phyloP scores from a whole-genome alignment of 2,888 invertebrate species.

The Trypoxylon attenuatum region DNA sequence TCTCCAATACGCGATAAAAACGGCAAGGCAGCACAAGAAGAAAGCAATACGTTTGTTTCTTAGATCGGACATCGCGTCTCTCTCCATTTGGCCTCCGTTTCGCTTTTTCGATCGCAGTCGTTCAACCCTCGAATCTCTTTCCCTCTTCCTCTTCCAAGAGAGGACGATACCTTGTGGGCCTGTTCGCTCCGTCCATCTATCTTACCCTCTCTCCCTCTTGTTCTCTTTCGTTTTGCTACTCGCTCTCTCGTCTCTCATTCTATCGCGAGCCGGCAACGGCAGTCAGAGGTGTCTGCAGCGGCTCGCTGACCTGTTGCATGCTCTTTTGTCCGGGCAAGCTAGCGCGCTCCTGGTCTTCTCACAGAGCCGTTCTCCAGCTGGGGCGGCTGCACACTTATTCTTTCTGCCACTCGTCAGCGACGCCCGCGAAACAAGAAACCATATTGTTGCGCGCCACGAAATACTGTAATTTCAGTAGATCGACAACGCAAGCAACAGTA shows the following conservation, averaged over 20 bases:
- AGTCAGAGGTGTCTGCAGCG: conserved; percentile 50
- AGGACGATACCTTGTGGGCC: too few relatives aligned
- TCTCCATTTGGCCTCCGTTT: not conserved
- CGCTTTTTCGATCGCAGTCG: not conserved
- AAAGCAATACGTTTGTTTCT: conserved; percentile 52
- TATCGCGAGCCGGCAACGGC: conserved; percentile 9
- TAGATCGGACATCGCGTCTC: conserved; percentile 29
- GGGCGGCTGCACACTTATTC: conserved; percentile 59
- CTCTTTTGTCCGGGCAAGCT: conserved; percentile 62
- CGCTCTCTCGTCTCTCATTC: conserved; percentile 4
- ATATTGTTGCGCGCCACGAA: conserved; percentile 58
- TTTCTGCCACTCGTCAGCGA: conserved; percentile 56
- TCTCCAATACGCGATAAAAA: conserved; percentile 41
- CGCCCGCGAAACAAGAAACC: conserved; percentile 65
- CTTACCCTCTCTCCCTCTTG: not conserved
- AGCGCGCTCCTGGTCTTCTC: conserved; percentile 53
- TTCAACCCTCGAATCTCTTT: conserved; percentile 7
- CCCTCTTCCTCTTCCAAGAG: not conserved
- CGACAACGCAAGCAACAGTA: conserved; percentile 21
- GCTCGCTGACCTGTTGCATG: conserved; percentile 67
- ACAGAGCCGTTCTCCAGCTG: conserved; percentile 58
- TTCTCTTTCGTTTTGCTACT: conserved; percentile 5
- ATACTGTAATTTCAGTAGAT: conserved; percentile 64
- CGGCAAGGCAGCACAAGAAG: conserved; percentile 30
- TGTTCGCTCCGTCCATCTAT: not conserved